phyloP scores from a whole-genome alignment of 2,113 vertebrate species.

The Albula goreensis region DNA sequence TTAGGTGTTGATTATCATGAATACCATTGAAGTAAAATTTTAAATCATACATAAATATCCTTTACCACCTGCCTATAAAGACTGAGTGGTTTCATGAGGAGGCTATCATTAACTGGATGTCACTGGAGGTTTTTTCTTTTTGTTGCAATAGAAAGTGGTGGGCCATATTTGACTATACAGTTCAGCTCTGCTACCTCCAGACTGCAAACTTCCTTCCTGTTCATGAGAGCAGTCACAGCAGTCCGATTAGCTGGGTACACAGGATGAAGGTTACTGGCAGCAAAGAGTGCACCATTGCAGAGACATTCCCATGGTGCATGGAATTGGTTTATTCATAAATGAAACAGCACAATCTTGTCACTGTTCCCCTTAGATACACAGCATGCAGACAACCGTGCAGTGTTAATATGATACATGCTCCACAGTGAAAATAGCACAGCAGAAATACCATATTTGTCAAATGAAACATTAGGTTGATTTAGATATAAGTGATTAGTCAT shows the following conservation, averaged over 20 bases:
- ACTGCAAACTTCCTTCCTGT: background rate
- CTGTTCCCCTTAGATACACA: background rate
- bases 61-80: background rate
- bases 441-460: background rate
- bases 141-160: background rate
- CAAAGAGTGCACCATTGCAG: background rate
- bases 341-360: background rate
- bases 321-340: background rate
- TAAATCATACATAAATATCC: too few species aligned
- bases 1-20: background rate
- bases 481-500: too few species aligned
- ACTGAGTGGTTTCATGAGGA: background rate
- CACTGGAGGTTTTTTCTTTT: background rate
- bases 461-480: background rate
- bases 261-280: background rate
- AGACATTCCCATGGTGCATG: conserved; percentile 1
- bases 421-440: background rate
- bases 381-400: background rate
- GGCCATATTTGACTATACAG: background rate
- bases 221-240: background rate
- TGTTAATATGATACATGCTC: background rate
- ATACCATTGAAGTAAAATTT: too few species aligned
- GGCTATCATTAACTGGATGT: background rate
- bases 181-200: background rate
- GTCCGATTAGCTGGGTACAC: background rate